Evolutionary conservation across 2,797 vertebrate species (phyloP), one percentile per base, ranked within the genome.

Genomic region (Mus minutoides): DNA sequence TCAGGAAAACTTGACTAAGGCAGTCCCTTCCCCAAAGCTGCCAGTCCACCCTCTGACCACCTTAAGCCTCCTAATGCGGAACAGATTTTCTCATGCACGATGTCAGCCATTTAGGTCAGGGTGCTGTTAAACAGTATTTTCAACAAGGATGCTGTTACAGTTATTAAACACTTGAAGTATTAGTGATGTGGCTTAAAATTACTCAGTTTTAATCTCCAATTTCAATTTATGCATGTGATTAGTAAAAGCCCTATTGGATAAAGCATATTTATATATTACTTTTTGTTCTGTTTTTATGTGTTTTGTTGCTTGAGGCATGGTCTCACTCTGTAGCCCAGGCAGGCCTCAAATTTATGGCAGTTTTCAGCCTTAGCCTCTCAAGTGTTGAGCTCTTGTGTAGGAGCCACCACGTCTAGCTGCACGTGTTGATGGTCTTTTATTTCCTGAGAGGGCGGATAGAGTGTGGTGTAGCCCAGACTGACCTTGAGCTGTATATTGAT

Each of bases 151-250:
- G 19, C 12, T 79, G 69, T 87, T 8, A 76, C 56, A 46, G 31
- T 34, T 87, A 9, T 37, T 91, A 34, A 82, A 29, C 31, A 52
- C 64, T 77, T 83, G 34, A 62, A 82, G 54, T 83, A n/a, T 54
- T 34, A 11, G 31, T 92, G 88, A 6, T 43, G 34, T 64, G 0
- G 54, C 85, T 87, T 87, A 96, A 77, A 91, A 80, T 90, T 83
- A 86, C 54, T 95, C 73, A 58, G 2, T 67, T 93, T 94, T 92
- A 73, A 76, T 92, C 34, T 90, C 73, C 60, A 90, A 83, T 60
- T 46, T 90, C 92, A 87, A 86, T 93, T 75, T 92, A 31, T 94
- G 26, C 13, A 0, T 83, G 11, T 67, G 46, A 24, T 77, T 89
- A 86, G 78, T 83, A n/a, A n/a, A 34, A 52, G 64, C n/a, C 52